Evolutionary conservation across 2,113 vertebrate species (phyloP).

Genomic region (Pipra filicauda): DNA sequence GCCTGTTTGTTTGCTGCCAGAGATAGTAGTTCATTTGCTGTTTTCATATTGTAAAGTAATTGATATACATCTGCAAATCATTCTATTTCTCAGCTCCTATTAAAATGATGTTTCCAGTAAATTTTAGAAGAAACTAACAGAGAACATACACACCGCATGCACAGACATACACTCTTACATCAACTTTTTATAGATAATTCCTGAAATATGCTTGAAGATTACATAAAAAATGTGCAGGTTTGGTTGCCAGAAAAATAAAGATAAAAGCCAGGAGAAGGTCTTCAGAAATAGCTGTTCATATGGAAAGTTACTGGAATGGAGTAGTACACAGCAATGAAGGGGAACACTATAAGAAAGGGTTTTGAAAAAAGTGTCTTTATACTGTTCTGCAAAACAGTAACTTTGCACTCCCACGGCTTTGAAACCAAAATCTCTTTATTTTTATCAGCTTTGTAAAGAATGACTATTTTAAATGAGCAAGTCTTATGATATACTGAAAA

Average conservation of each 20-base stretch:
- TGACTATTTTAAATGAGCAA: background rate
- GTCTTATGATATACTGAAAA: background rate
- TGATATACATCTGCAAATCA: conserved; percentile 13
- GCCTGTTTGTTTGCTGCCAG: background rate
- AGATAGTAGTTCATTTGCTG: conserved; percentile 1
- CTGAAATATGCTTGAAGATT: background rate
- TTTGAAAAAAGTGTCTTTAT: background rate
- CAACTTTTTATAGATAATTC: background rate
- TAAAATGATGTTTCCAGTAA: background rate
- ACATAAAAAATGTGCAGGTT: background rate
- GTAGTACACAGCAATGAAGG: background rate
- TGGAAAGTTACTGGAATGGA: background rate
- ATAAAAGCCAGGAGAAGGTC: background rate
- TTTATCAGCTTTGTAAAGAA: background rate
- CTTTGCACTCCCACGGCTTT: background rate
- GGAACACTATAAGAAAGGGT: background rate
- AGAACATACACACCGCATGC: background rate
- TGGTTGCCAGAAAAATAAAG: background rate
- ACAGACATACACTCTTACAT: background rate
- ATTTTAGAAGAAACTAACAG: background rate
- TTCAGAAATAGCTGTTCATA: background rate
- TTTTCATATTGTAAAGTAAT: background rate
- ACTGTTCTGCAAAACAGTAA: background rate
- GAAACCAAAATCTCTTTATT: background rate
- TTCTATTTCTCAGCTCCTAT: background rate